Conservation (phyloP, 2,888 invertebrate genomes). For the Drosophila koepferae region DNA sequence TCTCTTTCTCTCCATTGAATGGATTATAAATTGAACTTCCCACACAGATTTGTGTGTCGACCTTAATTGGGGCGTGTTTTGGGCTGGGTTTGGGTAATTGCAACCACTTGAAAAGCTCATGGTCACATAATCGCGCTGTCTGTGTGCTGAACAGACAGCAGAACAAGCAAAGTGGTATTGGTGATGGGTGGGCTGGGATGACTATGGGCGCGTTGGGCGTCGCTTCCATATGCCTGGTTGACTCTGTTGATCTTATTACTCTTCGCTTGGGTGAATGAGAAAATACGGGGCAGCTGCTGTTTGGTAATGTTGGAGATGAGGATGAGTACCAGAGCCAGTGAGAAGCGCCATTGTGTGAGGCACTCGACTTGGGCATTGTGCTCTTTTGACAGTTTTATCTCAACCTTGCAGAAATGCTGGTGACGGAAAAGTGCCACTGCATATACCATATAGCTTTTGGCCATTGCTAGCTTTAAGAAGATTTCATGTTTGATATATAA, state of each 20-base stretch:
- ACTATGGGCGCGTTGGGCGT: slow-evolving; percentile 53
- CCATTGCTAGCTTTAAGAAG: slow-evolving; percentile 22
- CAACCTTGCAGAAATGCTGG: slow-evolving; percentile 65
- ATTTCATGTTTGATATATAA: slow-evolving; percentile 40
- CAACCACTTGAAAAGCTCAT: slow-evolving; percentile 69
- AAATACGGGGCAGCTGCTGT: slow-evolving; percentile 67
- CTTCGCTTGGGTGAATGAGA: slow-evolving; percentile 81
- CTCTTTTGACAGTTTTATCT: slow-evolving; percentile 76
- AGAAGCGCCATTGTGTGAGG: slow-evolving; percentile 40
- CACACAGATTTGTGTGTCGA: slow-evolving; percentile 73
- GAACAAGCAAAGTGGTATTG: slow-evolving; percentile 41
- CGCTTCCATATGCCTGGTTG: slow-evolving; percentile 64
- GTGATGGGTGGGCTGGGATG: slow-evolving; percentile 54
- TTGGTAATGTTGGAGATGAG: slow-evolving; percentile 28
- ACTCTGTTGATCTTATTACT: slow-evolving; percentile 82
- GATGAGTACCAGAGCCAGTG: slow-evolving; percentile 30
- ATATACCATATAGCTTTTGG: slow-evolving; percentile 32
- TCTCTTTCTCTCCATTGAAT: slow-evolving; percentile 44
- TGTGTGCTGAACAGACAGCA: slow-evolving; percentile 32
- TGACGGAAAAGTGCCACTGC: slow-evolving; percentile 23
- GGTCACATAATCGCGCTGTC: slow-evolving; percentile 69
- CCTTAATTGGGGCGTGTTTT: slow-evolving; percentile 71
- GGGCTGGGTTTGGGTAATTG: slow-evolving; percentile 68
- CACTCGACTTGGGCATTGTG: slow-evolving; percentile 44
- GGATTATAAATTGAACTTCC: slow-evolving; percentile 67